These are phyloP conservation scores for Montipora foliosa DNA, from an alignment of 64 coral and sea anemone species.

Conservation along the genomic window DNA sequence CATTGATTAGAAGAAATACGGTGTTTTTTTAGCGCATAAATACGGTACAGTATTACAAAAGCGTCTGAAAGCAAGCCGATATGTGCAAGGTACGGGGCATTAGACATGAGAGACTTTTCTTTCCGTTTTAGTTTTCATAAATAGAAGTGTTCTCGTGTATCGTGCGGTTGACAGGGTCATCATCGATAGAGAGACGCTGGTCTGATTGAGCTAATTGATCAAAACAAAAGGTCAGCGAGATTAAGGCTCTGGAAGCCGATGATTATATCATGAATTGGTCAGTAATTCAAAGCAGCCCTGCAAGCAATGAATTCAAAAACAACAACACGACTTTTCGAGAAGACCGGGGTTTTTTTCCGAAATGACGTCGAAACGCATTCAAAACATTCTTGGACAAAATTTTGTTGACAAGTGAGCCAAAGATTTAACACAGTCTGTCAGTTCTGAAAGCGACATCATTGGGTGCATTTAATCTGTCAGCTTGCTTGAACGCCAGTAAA, in stretches of 20 bases:
- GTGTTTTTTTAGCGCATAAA: no score
- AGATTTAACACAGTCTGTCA: no score
- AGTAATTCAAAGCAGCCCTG: constrained; percentile 24
- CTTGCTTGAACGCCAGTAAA: neutral
- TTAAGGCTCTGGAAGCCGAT: neutral
- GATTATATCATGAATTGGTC: neutral
- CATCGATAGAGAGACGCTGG: neutral
- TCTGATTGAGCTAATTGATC: neutral
- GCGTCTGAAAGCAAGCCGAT: no score
- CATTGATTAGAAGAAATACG: no score
- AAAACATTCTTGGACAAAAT: neutral
- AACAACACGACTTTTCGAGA: neutral
- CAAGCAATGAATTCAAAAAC: neutral
- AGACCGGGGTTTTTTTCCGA: neutral
- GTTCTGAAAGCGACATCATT: no score
- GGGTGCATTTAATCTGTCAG: neutral
- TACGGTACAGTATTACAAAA: no score
- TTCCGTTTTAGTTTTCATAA: no score
- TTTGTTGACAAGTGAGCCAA: no score
- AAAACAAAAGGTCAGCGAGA: neutral
- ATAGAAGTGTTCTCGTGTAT: no score
- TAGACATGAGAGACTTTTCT: no score
- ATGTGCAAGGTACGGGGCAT: no score
- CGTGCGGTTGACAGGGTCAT: neutral
- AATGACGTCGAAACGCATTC: neutral